A percentile compares a stretch with the other conserved stretches of the same genome.
Conservation (phyloP, 2,797 vertebrate genomes). For the Pachyuromys duprasi region DNA sequence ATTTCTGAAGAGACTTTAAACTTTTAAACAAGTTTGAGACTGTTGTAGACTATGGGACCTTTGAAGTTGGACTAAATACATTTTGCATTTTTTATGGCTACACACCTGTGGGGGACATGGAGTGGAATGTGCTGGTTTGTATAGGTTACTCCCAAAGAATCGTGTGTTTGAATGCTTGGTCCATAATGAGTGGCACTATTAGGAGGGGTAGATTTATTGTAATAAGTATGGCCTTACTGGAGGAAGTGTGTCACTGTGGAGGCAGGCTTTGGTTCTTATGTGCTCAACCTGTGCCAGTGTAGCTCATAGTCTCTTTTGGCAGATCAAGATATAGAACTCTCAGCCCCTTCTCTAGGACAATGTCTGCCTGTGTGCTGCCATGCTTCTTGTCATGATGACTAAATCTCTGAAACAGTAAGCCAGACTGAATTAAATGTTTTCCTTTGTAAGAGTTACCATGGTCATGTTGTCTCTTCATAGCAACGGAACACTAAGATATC, state of each 20-base stretch:
- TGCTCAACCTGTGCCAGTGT: not conserved
- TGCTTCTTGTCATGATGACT: not conserved
- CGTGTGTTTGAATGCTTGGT: not conserved
- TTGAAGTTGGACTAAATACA: not conserved
- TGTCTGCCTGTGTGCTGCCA: not conserved
- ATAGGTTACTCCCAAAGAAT: not conserved
- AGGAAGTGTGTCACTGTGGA: not conserved
- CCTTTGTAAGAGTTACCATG: not conserved
- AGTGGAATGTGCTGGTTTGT: too few species aligned
- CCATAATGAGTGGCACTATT: not conserved
- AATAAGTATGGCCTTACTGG: not conserved
- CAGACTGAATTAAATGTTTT: not conserved
- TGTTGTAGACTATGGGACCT: not conserved
- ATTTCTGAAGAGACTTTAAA: not conserved
- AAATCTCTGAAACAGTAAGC: not conserved
- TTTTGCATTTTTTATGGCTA: not conserved
- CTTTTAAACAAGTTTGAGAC: not conserved
- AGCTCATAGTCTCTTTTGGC: not conserved
- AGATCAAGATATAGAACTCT: not conserved
- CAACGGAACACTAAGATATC: not conserved
- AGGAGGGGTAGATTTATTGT: not conserved
- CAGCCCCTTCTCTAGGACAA: not conserved
- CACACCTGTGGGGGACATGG: not conserved
- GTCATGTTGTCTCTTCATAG: not conserved
- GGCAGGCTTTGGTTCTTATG: not conserved